A percentile compares a stretch with the other conserved stretches of the same genome.
Conservation (phyloP, 2,797 vertebrate genomes). For the Muraenolepis orangiensis region DNA sequence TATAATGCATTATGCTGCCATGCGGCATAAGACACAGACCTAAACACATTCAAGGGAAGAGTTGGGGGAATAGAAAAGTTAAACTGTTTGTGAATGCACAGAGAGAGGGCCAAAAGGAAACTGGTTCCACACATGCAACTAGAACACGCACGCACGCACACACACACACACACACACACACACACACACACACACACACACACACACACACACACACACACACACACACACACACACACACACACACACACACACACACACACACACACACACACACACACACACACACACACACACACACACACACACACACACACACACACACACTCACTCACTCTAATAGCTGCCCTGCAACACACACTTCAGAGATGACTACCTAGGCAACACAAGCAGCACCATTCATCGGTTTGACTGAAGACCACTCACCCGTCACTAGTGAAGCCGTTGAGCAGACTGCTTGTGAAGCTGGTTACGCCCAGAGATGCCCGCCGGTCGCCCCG, state of each 20-base stretch:
- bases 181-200: slow-evolving; percentile 23
- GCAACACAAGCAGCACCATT: slow-evolving; percentile 39
- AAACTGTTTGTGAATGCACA: neutral
- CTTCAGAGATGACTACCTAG: neutral
- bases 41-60: neutral
- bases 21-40: neutral
- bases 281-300: neutral
- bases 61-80: neutral
- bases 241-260: slow-evolving; percentile 23
- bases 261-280: no score
- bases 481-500: slow-evolving; percentile 28
- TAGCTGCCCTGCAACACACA: slow-evolving; percentile 3
- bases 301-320: slow-evolving; percentile 19
- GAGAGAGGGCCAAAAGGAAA: no score
- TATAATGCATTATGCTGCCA: neutral
- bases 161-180: neutral
- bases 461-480: neutral
- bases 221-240: neutral
- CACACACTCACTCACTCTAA: neutral
- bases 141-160: no score
- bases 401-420: slow-evolving; percentile 29
- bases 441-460: neutral
- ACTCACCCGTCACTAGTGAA: slow-evolving; percentile 28
- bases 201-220: neutral
- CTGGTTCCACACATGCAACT: neutral